Conservation (phyloP, 2,113 vertebrate genomes). For the Rhea americana region DNA sequence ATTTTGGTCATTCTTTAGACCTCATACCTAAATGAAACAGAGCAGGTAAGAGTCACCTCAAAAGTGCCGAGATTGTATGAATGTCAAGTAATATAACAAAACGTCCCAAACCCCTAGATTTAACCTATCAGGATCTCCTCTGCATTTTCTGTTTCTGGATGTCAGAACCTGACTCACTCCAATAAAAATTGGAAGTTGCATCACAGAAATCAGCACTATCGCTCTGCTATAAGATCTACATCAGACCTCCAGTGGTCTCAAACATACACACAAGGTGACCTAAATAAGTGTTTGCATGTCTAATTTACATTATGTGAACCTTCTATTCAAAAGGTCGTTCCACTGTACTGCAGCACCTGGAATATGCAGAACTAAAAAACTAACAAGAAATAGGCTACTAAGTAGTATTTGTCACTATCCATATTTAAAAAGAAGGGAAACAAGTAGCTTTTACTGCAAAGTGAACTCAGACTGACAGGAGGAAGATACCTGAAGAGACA, state of each 20-base stretch:
- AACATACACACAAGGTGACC: background rate
- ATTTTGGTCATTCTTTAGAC: slow-evolving; percentile 13
- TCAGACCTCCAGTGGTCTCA: background rate
- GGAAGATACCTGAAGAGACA: background rate
- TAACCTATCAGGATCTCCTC: background rate
- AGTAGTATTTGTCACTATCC: background rate
- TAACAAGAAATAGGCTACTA: background rate
- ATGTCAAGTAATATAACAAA: background rate
- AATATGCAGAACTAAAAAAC: background rate
- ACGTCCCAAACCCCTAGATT: background rate
- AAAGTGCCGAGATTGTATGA: background rate
- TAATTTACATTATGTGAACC: background rate
- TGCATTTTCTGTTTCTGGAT: background rate
- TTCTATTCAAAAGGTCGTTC: slow-evolving; percentile 1
- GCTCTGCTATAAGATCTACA: background rate
- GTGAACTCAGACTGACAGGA: background rate
- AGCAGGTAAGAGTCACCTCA: background rate
- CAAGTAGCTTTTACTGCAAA: background rate
- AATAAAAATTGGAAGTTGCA: background rate
- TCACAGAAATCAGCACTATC: background rate
- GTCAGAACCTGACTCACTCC: background rate
- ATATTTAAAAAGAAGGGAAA: slow-evolving; percentile 10
- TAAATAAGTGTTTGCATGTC: background rate
- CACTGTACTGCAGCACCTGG: background rate
- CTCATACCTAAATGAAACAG: background rate